Percentiles rank a stretch among this genome's conserved stretches.
Conservation (phyloP, 2,888 invertebrate species). For the Volucella bombylans region DNA sequence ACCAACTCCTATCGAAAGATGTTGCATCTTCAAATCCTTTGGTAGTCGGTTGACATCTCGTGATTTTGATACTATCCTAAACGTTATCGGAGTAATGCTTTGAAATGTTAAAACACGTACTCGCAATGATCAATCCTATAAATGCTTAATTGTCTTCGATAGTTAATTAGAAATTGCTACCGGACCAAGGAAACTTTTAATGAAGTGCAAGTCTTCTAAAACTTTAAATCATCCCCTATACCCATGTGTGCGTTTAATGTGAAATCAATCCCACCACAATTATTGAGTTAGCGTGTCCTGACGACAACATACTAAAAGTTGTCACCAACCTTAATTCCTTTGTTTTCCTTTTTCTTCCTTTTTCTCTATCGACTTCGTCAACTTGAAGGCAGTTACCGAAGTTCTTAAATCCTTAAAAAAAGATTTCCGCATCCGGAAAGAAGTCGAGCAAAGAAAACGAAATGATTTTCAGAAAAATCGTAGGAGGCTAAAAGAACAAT, state of each 20-base stretch:
- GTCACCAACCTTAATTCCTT: slow-evolving; percentile 54
- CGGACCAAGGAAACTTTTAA: not conserved
- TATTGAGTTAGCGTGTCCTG: slow-evolving; percentile 23
- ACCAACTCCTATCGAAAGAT: no score
- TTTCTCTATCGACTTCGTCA: slow-evolving; percentile 12
- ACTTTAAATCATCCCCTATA: not conserved
- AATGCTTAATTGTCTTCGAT: not conserved
- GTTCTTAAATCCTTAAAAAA: slow-evolving; percentile 57
- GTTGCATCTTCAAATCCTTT: no score
- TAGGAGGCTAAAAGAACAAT: slow-evolving; percentile 63
- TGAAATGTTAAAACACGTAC: no score
- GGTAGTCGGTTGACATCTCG: no score
- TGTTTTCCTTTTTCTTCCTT: slow-evolving; percentile 3
- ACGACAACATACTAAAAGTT: slow-evolving; percentile 33
- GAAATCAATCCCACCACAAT: slow-evolving; percentile 51
- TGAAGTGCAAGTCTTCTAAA: not conserved
- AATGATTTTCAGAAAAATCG: slow-evolving; percentile 22
- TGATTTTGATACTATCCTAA: no score
- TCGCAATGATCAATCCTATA: no score
- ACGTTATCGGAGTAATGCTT: no score
- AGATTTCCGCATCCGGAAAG: slow-evolving; percentile 55
- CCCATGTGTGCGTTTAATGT: slow-evolving; percentile 11
- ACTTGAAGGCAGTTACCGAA: slow-evolving; percentile 63
- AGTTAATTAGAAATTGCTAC: slow-evolving; percentile 46
- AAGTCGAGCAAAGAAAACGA: slow-evolving; percentile 12